phyloP scores from a whole-genome alignment of 2,888 invertebrate species.

The Nymphalis polychloros region DNA sequence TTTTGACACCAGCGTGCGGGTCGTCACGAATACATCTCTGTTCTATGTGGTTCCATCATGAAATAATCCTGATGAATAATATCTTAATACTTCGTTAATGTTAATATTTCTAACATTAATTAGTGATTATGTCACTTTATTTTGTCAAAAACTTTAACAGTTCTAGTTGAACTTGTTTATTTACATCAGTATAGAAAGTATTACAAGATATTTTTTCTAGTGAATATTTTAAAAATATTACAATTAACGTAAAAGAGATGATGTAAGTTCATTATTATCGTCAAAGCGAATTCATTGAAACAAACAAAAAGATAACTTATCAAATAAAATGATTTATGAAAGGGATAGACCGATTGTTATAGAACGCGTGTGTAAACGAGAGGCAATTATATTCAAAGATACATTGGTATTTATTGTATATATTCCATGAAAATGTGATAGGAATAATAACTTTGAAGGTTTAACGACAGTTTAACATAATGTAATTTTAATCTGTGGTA shows the following conservation, averaged over 20 bases:
- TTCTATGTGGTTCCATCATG: background rate
- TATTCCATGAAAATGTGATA: slow-evolving; percentile 19
- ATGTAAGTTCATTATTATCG: slow-evolving; percentile 37
- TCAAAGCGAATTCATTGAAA: slow-evolving; percentile 37
- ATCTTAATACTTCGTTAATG: no score
- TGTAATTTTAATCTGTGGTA: slow-evolving; percentile 6
- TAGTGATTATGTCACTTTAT: no score
- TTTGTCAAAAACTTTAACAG: no score
- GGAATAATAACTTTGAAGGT: slow-evolving; percentile 8
- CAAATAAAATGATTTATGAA: slow-evolving; percentile 33
- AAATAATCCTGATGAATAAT: background rate
- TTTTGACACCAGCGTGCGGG: slow-evolving; percentile 49
- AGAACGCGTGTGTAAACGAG: slow-evolving; percentile 26
- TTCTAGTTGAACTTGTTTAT: no score
- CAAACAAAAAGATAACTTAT: slow-evolving; percentile 41
- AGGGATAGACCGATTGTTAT: slow-evolving; percentile 31
- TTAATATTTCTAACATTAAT: no score
- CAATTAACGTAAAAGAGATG: slow-evolving; percentile 20
- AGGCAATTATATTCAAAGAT: slow-evolving; percentile 13
- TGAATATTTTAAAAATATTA: no score
- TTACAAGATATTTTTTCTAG: no score
- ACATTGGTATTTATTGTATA: slow-evolving; percentile 22
- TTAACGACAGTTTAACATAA: slow-evolving; percentile 6
- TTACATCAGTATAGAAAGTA: no score
- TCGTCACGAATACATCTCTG: slow-evolving; percentile 42